Evolutionary conservation across 2,797 vertebrate genomes (phyloP).

Genomic region (Dromococcyx pavoninus): DNA sequence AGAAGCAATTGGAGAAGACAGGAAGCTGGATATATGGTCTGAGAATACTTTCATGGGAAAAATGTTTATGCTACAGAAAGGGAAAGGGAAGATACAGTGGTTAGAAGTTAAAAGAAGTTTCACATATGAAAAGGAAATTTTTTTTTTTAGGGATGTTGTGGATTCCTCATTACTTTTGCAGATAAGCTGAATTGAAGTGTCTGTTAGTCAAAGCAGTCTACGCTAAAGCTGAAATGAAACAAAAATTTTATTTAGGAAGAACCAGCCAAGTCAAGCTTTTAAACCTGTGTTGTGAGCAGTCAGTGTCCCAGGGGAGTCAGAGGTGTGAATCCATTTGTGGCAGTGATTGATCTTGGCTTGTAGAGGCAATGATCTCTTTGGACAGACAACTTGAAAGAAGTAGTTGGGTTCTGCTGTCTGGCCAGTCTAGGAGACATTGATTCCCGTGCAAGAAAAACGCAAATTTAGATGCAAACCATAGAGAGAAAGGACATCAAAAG

Average conservation of each 20-base stretch:
- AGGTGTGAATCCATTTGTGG: neutral
- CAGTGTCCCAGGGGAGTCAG: neutral
- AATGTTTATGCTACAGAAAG: neutral
- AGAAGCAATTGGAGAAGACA: neutral
- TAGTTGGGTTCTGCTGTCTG: neutral
- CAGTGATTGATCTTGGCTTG: neutral
- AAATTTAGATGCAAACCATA: neutral
- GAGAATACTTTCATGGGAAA: neutral
- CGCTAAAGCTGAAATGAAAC: neutral
- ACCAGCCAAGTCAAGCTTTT: neutral
- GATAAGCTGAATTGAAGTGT: neutral
- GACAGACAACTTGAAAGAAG: neutral
- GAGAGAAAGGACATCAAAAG: neutral
- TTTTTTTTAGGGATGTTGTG: neutral
- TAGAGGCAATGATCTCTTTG: neutral
- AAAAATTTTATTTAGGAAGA: neutral
- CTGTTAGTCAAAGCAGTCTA: neutral
- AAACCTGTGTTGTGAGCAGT: neutral
- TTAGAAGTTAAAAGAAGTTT: neutral
- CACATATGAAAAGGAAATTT: neutral
- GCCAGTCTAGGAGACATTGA: neutral
- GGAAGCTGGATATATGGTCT: neutral
- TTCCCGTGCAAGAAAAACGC: neutral
- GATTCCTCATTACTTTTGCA: neutral
- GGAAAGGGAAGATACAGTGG: neutral